Conservation (phyloP, 2,113 vertebrate species). For the Otus sunia region DNA sequence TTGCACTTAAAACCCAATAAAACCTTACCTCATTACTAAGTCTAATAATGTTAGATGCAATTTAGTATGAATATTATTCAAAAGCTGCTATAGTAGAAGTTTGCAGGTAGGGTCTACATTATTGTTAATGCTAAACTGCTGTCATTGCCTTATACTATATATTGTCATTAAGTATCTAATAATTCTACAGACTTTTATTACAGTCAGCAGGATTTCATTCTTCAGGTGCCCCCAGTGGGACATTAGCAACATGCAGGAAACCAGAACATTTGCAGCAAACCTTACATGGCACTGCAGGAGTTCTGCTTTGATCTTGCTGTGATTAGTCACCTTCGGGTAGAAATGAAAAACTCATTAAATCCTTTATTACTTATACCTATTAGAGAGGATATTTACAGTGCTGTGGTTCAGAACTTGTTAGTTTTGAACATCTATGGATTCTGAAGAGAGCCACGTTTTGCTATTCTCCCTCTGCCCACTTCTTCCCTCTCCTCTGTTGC, state of each 20-base stretch:
- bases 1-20: constrained; percentile 9
- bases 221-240: background rate
- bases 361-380: background rate
- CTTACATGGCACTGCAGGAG: background rate
- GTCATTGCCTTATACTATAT: background rate
- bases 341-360: constrained; percentile 3
- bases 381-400: constrained; percentile 2
- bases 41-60: background rate
- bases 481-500: background rate
- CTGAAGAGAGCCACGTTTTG: background rate
- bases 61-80: constrained; percentile 10
- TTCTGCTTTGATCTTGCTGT: background rate
- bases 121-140: background rate
- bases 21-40: background rate
- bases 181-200: constrained; percentile 38
- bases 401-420: background rate
- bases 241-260: background rate
- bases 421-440: background rate
- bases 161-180: constrained; percentile 27
- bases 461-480: background rate
- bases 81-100: background rate
- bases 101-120: background rate
- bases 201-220: constrained; percentile 28
- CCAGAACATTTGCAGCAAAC: background rate
- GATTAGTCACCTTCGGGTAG: background rate